Conservation (phyloP, 2,113 vertebrate species). For the Silurus glanis region DNA sequence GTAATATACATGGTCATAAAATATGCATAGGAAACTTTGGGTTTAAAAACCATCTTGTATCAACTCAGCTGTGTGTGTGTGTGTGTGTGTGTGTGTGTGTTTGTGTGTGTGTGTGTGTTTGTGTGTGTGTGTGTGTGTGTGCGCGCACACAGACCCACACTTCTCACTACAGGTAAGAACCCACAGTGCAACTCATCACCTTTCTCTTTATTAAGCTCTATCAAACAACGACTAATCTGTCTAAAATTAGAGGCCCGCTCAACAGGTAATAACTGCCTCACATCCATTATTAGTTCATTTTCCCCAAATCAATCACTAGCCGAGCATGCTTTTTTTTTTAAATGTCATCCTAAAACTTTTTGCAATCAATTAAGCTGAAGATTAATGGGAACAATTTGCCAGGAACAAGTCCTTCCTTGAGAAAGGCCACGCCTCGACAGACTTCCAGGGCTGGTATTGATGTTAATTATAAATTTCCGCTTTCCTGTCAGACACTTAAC, state of each 20-base stretch:
- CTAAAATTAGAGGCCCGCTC: slow-evolving; percentile 71
- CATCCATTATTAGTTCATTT: slow-evolving; percentile 77
- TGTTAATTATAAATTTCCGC: slow-evolving; percentile 68
- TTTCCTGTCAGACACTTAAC: slow-evolving; percentile 67
- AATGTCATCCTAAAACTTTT: slow-evolving; percentile 82
- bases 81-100: slow-evolving; percentile 21
- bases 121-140: neutral
- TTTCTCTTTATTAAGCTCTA: slow-evolving; percentile 70
- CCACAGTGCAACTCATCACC: slow-evolving; percentile 49
- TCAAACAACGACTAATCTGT: slow-evolving; percentile 76
- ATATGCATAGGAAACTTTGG: slow-evolving; percentile 20
- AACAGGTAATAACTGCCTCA: slow-evolving; percentile 72
- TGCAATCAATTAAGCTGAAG: slow-evolving; percentile 80
- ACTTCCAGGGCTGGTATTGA: slow-evolving; percentile 60
- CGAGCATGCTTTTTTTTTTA: slow-evolving; percentile 72
- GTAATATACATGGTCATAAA: neutral
- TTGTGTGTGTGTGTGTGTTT: slow-evolving; percentile 14
- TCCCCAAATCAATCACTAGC: slow-evolving; percentile 75
- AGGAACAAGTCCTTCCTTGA: slow-evolving; percentile 70
- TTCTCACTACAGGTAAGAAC: slow-evolving; percentile 34
- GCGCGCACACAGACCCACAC: neutral
- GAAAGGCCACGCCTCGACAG: slow-evolving; percentile 66
- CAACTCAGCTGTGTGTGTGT: neutral
- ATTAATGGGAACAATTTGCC: slow-evolving; percentile 82
- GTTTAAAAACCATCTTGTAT: slow-evolving; percentile 5